phyloP scores from a whole-genome alignment of 2,797 vertebrate species.

The Mareca penelope region DNA sequence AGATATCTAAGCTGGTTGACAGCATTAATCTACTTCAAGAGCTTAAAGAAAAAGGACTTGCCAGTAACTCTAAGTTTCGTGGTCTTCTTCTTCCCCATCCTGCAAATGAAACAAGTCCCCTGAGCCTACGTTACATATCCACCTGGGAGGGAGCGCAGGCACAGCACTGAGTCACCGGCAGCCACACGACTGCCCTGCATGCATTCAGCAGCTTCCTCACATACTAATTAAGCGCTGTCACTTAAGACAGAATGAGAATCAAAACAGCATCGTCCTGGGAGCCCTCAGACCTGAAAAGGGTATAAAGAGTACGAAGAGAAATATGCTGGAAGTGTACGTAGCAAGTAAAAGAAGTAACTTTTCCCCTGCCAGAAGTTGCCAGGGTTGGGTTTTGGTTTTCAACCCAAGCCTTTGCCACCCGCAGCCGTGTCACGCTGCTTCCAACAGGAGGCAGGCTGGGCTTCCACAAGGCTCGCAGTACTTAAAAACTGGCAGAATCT shows the following conservation, averaged over 20 bases:
- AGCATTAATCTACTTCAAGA: slow-evolving; percentile 8
- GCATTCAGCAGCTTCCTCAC: background rate
- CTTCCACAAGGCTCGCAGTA: background rate
- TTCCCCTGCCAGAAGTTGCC: background rate
- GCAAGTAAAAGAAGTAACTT: background rate
- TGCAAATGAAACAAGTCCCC: slow-evolving; percentile 7
- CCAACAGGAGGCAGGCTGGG: background rate
- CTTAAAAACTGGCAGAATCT: background rate
- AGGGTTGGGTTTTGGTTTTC: background rate
- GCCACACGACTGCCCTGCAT: background rate
- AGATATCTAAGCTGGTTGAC: background rate
- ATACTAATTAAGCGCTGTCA: background rate
- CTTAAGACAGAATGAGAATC: background rate
- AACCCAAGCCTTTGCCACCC: background rate
- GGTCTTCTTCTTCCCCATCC: slow-evolving; percentile 70
- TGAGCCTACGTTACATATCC: background rate
- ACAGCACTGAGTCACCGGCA: background rate
- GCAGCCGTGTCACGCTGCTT: rapidly evolving
- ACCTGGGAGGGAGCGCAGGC: background rate
- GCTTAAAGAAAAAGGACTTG: slow-evolving; percentile 64
- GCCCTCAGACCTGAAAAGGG: background rate
- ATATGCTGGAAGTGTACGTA: background rate
- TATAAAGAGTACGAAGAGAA: background rate
- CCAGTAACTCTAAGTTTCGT: slow-evolving; percentile 61
- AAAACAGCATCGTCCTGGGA: background rate